A percentile compares a stretch with the other conserved stretches of the same genome.
phyloP scores from a whole-genome alignment of 1,140 invertebrate species.

The Calephelis virginiensis region DNA sequence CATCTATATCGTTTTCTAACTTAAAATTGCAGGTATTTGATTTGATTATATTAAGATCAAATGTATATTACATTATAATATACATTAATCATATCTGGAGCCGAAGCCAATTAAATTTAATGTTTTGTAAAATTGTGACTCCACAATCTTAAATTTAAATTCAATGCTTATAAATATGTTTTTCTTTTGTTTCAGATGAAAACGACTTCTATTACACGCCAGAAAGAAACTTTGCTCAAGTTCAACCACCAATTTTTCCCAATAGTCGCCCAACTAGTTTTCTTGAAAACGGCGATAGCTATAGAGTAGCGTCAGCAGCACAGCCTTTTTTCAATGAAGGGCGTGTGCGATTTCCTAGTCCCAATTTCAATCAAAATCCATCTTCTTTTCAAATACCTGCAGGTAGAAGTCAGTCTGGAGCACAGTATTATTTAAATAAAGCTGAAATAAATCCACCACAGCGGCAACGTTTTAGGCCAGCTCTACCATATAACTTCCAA shows the following conservation, averaged over 20 bases:
- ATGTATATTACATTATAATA: no score
- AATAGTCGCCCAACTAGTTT: conserved; percentile 63
- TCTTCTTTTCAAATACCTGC: conserved; percentile 72
- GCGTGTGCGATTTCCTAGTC: conserved; percentile 58
- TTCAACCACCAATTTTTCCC: conserved; percentile 69
- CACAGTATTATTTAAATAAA: conserved; percentile 71
- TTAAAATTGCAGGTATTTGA: no score
- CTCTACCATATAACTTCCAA: conserved; percentile 70
- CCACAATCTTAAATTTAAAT: neutral
- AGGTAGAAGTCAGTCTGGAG: conserved; percentile 66
- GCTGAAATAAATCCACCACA: conserved; percentile 59
- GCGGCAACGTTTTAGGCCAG: conserved; percentile 63
- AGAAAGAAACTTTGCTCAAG: conserved; percentile 75
- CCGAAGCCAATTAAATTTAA: no score
- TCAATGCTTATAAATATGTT: conserved; percentile 17
- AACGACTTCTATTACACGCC: conserved; percentile 70
- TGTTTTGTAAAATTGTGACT: no score
- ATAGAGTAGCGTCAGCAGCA: conserved; percentile 47
- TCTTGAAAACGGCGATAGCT: conserved; percentile 62
- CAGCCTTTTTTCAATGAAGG: conserved; percentile 60
- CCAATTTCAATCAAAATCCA: conserved; percentile 71
- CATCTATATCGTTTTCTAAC: no score
- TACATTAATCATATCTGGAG: no score
- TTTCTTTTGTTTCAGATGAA: conserved; percentile 64
- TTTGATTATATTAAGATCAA: no score